These are phyloP conservation scores for Harpegnathos saltator DNA, from an alignment of 1,140 invertebrate genomes.

Conservation along the genomic window DNA sequence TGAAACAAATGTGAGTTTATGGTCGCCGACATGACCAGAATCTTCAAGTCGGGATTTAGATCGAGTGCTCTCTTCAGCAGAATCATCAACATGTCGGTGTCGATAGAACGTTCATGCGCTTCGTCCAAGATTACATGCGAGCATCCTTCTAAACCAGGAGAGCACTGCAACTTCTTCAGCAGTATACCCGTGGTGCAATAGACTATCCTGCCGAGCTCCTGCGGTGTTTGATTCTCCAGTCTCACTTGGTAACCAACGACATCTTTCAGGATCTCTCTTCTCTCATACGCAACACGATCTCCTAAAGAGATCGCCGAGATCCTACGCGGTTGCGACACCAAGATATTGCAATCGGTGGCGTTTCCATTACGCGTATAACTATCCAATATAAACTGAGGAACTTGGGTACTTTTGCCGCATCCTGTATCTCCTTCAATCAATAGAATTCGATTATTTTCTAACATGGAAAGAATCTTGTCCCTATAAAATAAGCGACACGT, in stretches of 20 bases:
- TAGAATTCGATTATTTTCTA: slow-evolving; percentile 87
- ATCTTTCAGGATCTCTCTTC: slow-evolving; percentile 91
- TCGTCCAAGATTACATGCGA: slow-evolving; percentile 93
- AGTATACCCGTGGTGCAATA: slow-evolving; percentile 93
- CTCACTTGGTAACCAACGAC: slow-evolving; percentile 94
- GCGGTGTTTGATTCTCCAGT: slow-evolving; percentile 71
- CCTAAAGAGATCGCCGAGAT: slow-evolving; percentile 96
- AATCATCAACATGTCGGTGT: slow-evolving; percentile 88
- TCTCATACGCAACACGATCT: slow-evolving; percentile 93
- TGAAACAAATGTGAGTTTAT: slow-evolving; percentile 91
- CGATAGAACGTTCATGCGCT: slow-evolving; percentile 90
- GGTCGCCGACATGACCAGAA: slow-evolving; percentile 96
- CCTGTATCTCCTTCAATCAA: slow-evolving; percentile 95
- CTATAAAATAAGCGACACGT: slow-evolving; percentile 56
- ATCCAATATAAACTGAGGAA: slow-evolving; percentile 97
- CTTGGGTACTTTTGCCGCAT: slow-evolving; percentile 96
- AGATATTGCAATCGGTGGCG: slow-evolving; percentile 89
- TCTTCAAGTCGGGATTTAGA: slow-evolving; percentile 84
- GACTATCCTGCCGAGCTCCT: slow-evolving; percentile 85
- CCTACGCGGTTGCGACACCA: slow-evolving; percentile 95
- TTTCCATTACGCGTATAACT: slow-evolving; percentile 84
- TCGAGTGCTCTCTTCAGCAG: slow-evolving; percentile 86
- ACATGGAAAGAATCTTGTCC: slow-evolving; percentile 71
- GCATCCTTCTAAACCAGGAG: slow-evolving; percentile 84
- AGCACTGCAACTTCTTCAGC: slow-evolving; percentile 88